Evolutionary conservation across 2,113 vertebrate species (phyloP), one percentile per base, ranked within the genome.

Genomic region (Pandion haliaetus): DNA sequence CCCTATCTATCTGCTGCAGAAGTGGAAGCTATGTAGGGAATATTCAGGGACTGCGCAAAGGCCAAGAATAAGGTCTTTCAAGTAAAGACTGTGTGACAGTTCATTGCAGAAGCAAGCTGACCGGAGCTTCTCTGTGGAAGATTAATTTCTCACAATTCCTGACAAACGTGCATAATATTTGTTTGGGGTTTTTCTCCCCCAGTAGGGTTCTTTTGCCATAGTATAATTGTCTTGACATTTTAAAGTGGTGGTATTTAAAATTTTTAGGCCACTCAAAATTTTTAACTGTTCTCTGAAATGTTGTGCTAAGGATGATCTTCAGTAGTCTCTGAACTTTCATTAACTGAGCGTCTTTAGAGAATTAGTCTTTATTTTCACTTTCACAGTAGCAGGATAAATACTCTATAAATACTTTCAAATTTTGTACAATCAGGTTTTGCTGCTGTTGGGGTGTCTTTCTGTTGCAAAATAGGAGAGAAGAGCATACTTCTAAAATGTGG

Each of bases 401-500:
- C 19, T 42, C 15, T 74, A 19, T 69, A 63, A 83, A 45, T 34
- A 23, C 7, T 67, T 82, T 3, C 6, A 45, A 21, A 40, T 42
- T 78, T 85, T 69, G 16, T 67, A 4, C 70, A 90, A 28, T 12
- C 3, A 49, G 0, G 21, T 69, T 40, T 86, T 78, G 34, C 65
- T 62, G 40, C 29, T 40, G 36, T 54, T 76, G n/a, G 25, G 15
- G 5, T 25, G 20, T 34, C 88, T 50, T 38, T 10, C 44, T 88
- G 20, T 49, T 65, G 45, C 24, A 31, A 44, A 52, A 81, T 0
- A 2, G 31, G 62, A 45, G 61, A 42, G 19, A 49, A 29, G 34
- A 80, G 23, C 0, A 1, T 52, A 2, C 25, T 67, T 92, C 26
- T 26, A 32, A 47, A 40, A 25, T 34, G 7, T 0, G 5, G 7